Conservation (phyloP, 2,888 invertebrate species). For the Microctonus aethiopoides region DNA sequence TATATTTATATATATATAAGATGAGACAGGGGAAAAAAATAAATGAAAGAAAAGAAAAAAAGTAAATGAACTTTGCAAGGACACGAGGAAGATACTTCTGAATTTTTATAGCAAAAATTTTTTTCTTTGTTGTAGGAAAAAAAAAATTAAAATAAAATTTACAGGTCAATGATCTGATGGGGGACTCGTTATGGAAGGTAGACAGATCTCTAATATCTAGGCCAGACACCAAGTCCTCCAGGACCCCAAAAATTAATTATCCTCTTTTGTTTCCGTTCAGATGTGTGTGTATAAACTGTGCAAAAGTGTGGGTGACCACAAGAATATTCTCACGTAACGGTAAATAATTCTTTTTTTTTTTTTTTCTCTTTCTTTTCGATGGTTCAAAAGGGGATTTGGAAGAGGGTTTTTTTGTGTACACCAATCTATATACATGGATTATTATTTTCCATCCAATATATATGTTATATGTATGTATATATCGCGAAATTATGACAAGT, state of each 20-base stretch:
- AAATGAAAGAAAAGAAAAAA: not conserved
- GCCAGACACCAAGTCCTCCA: conserved; percentile 29
- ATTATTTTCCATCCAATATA: not conserved
- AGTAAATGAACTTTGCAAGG: conserved; percentile 14
- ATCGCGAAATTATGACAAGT: conserved; percentile 2
- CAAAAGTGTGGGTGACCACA: conserved; percentile 24
- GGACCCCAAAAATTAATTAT: conserved; percentile 32
- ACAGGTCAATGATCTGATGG: conserved; percentile 21
- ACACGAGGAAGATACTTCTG: conserved; percentile 4
- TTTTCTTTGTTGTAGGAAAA: not conserved
- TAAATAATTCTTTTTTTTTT: too few relatives aligned
- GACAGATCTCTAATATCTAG: conserved; percentile 27
- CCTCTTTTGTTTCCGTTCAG: conserved; percentile 31
- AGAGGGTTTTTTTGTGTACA: conserved; percentile 5
- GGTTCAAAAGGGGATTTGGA: not conserved
- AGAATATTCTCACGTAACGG: conserved; percentile 6
- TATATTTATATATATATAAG: not conserved
- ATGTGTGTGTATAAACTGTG: not conserved
- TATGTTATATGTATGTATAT: not conserved
- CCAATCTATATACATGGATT: not conserved
- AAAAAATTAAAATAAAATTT: not conserved
- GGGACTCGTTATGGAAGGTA: conserved; percentile 6
- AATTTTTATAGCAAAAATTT: conserved; percentile 7
- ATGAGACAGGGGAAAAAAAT: not conserved
- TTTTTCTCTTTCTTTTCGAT: too few relatives aligned